Conservation (phyloP, 2,797 vertebrate genomes). For the Dendrocincla tyrannina region DNA sequence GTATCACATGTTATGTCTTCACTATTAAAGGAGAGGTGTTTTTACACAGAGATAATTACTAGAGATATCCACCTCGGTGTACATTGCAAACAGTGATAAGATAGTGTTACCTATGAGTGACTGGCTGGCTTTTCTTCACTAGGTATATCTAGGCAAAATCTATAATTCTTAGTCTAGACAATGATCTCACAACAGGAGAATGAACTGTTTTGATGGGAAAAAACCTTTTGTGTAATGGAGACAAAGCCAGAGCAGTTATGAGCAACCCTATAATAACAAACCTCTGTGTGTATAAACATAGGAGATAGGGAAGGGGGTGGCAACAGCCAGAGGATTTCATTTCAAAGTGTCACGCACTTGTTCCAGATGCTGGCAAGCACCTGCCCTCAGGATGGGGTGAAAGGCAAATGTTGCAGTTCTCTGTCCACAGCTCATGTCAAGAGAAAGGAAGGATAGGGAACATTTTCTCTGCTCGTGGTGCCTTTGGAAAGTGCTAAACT, state of each 20-base stretch:
- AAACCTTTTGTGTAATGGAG: constrained; percentile 15
- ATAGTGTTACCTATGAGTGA: not conserved
- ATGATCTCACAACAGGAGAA: constrained; percentile 54
- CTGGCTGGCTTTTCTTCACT: not conserved
- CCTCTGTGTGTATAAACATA: not conserved
- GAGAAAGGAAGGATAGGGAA: not conserved
- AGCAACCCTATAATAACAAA: constrained; percentile 47
- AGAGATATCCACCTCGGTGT: not conserved
- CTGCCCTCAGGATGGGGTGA: not conserved
- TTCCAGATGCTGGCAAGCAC: not conserved
- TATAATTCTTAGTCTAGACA: constrained; percentile 63
- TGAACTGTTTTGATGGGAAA: constrained; percentile 28
- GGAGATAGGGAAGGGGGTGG: not conserved
- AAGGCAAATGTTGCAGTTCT: not conserved
- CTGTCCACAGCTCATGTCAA: fast-evolving
- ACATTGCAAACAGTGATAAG: not conserved
- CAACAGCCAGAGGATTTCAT: not conserved
- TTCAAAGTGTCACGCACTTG: not conserved
- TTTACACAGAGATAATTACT: constrained; percentile 11
- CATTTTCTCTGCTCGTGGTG: fast-evolving
- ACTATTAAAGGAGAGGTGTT: not conserved
- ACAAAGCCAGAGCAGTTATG: constrained; percentile 21
- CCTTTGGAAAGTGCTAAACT: not conserved
- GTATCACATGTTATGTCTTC: constrained; percentile 1
- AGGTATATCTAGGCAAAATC: constrained; percentile 37